Percentiles rank a stretch among this genome's conserved stretches.
phyloP scores from a whole-genome alignment of 2,113 vertebrate species.

The Cyrtonyx montezumae region DNA sequence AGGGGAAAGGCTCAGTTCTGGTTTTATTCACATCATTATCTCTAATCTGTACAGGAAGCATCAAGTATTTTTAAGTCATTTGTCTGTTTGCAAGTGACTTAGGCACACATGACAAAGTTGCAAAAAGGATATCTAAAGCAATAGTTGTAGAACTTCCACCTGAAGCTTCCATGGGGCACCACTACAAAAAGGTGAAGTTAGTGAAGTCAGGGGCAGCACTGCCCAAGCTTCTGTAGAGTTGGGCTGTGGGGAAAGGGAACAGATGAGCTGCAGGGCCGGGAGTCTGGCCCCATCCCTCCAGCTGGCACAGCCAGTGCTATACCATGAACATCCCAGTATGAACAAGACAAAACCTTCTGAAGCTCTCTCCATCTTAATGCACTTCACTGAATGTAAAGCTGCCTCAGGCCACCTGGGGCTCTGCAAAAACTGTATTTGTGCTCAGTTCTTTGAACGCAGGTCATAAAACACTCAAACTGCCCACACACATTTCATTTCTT shows the following conservation, averaged over 20 bases:
- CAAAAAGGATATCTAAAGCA: not conserved
- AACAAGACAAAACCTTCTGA: not conserved
- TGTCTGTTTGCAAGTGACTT: not conserved
- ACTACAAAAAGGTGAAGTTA: not conserved
- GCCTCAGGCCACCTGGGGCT: not conserved
- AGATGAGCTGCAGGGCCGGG: not conserved
- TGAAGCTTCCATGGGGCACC: not conserved
- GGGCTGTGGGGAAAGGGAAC: not conserved
- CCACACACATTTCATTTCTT: not conserved
- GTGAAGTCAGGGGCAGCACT: not conserved
- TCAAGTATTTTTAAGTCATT: not conserved
- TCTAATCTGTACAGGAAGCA: not conserved
- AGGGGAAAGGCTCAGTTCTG: not conserved
- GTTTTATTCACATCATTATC: not conserved
- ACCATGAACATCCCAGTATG: not conserved
- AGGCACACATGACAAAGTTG: not conserved
- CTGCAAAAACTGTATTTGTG: not conserved
- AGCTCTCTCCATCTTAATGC: not conserved
- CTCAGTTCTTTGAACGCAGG: not conserved
- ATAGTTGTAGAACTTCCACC: not conserved
- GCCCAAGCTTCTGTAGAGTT: not conserved
- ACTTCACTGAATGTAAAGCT: not conserved
- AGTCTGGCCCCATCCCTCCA: not conserved
- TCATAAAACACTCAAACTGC: not conserved
- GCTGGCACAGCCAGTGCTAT: not conserved